Evolutionary conservation across 2,113 vertebrate genomes (phyloP), one percentile per base, ranked within the genome.

Genomic region (Megaceryle maxima): DNA sequence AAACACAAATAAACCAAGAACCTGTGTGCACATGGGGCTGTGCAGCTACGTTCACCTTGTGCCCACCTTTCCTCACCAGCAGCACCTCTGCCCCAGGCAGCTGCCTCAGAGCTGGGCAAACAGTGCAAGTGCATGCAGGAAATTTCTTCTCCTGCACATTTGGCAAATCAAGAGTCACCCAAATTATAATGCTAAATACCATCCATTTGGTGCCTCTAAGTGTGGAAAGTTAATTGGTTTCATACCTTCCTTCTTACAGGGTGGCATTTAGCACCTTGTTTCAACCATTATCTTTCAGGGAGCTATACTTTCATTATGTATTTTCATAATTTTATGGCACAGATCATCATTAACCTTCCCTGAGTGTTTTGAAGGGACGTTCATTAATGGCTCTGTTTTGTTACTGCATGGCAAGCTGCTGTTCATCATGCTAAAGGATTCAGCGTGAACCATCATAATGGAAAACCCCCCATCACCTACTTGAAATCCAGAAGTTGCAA

Each of bases 401-500:
- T 81, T 90, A 63, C 64, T 91, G 83, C 63, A 44, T 74, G 87
- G 73, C 83, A 97, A 57, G 28, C 37, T 66, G 28, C 35, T 63
- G 78, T 75, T 97, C 83, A 75, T 78, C 91, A 92, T 53, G 37
- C 43, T 66, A 78, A 96, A 91, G 37, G 6, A 31, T 67, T 96
- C 41, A 19, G 57, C 63, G 80, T 84, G 62, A 85, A 97, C 90
- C 96, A 96, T 87, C 66, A 70, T 72, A 94, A 95, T 95, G 92
- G 87, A 97, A 97, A 98, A 77, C 57, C 39, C 87, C 94, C 53
- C 46, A 73, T 95, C 90, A 97, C 98, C 96, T 97, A 99, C 98
- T 97, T 99, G 95, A 97, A 97, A 93, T 99, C 98, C 96, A 98
- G 96, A 94, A 98, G 91, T 67, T 98, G 97, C 82, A 99, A 83